phyloP scores from a whole-genome alignment of 64 coral and sea anemone species.

The Porites lutea region DNA sequence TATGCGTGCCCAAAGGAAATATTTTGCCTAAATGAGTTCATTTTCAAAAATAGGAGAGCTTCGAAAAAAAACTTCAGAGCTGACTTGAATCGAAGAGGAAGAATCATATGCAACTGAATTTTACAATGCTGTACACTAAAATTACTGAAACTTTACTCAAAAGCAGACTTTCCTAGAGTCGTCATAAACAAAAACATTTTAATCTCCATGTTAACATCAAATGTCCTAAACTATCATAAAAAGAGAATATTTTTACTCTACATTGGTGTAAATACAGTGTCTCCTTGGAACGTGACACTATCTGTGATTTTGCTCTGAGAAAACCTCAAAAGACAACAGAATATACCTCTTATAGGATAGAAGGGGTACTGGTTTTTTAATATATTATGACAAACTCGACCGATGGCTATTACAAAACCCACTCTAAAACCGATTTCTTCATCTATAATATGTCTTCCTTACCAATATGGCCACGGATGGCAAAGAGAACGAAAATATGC shows the following conservation, averaged over 20 bases:
- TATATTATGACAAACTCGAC: background rate
- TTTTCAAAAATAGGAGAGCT: background rate
- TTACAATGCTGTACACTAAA: no score
- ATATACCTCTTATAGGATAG: background rate
- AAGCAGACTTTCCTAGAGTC: no score
- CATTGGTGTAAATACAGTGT: background rate
- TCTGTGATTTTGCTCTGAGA: background rate
- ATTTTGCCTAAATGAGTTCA: background rate
- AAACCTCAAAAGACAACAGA: background rate
- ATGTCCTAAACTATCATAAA: background rate
- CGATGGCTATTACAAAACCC: slow-evolving; percentile 19
- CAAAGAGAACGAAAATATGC: slow-evolving; percentile 68
- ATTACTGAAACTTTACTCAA: no score
- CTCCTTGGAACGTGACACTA: background rate
- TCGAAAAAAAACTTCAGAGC: background rate
- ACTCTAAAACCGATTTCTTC: background rate
- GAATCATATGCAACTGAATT: background rate
- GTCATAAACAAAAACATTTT: background rate
- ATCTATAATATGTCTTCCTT: background rate
- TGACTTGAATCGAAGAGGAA: background rate
- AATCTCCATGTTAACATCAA: background rate
- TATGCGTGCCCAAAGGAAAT: background rate
- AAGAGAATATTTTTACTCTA: background rate
- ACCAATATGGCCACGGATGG: slow-evolving; percentile 98
- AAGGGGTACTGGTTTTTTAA: background rate